Percentiles rank a stretch among this genome's conserved stretches.
Conservation (phyloP, 2,113 vertebrate species). For the Turdus rufiventris region DNA sequence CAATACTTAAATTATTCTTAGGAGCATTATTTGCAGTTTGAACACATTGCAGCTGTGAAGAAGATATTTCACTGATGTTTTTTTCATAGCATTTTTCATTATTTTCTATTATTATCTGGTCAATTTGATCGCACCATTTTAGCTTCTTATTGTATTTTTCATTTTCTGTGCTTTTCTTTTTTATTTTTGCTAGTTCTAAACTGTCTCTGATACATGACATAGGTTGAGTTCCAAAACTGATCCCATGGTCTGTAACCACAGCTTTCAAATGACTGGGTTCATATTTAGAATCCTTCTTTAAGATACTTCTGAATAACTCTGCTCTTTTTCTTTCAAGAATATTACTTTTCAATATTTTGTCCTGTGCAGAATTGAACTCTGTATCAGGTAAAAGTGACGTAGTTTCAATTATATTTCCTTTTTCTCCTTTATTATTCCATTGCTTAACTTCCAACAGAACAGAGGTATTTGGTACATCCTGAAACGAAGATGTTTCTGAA, state of each 20-base stretch:
- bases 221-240: conserved; percentile 67
- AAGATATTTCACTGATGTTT: neutral
- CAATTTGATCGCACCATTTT: conserved; percentile 86
- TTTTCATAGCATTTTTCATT: conserved; percentile 5
- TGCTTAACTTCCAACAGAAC: neutral
- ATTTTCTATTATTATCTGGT: neutral
- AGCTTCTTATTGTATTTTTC: conserved; percentile 78
- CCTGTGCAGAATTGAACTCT: neutral
- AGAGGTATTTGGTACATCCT: conserved; percentile 1
- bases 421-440: neutral
- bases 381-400: neutral
- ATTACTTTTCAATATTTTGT: conserved; percentile 30
- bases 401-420: conserved; percentile 9
- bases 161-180: conserved; percentile 62
- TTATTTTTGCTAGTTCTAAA: conserved; percentile 81
- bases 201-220: conserved; percentile 83
- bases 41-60: neutral
- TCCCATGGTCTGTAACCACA: conserved; percentile 40
- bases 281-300: conserved; percentile 83
- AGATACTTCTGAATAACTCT: conserved; percentile 80
- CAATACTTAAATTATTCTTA: conserved; percentile 1
- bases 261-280: conserved; percentile 32
- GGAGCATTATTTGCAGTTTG: neutral
- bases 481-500: conserved; percentile 25
- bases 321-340: conserved; percentile 55